Evolutionary conservation across 2,888 invertebrate genomes (phyloP), one percentile per base, ranked within the genome.

Genomic region (Macaria liturata): DNA sequence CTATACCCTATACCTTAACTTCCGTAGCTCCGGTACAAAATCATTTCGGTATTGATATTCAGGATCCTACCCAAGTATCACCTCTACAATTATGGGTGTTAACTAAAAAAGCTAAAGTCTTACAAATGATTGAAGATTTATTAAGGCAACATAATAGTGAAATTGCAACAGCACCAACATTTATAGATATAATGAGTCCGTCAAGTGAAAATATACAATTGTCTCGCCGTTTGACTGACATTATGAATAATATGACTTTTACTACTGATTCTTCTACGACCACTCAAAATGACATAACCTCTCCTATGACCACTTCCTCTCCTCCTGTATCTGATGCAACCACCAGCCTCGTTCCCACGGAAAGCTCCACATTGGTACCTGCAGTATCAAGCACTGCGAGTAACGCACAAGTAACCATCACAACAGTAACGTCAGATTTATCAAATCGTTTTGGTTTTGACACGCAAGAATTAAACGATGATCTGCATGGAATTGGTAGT

Each of bases 61-160:
- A 78, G 62, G 77, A 86, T 64, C 81, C 82, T 46, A 81, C 68
- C 72, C 80, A 83, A 63, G 66, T 91, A 64, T 85, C 91, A 44
- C 84, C 82, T 44, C 64, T 87, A 50, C 88, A 91, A 65, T 69
- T 91, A 65, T 88, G 86, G 88, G 78, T 91, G 65, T 74, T 92
- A 61, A 88, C 91, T n/a, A 89, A 87, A 74, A 88, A 91, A 80
- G 91, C 92, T 61, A 82, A 81, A 64, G 87, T 92, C 62, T 80
- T 92, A 60, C 83, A 90, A 76, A 90, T 91, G 86, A 92, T 92
- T 55, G 91, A 92, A 83, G 86, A 91, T 60, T 72, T 92, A 46
- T 84, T 92, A 68, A 77, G 80, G 68, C 82, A 86, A 68, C 91
- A 92, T 64, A 88, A 92, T 67, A 77, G 80, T 53, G 91, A 92